Conservation (phyloP, 2,113 vertebrate genomes). For the Brachyistius frenatus region DNA sequence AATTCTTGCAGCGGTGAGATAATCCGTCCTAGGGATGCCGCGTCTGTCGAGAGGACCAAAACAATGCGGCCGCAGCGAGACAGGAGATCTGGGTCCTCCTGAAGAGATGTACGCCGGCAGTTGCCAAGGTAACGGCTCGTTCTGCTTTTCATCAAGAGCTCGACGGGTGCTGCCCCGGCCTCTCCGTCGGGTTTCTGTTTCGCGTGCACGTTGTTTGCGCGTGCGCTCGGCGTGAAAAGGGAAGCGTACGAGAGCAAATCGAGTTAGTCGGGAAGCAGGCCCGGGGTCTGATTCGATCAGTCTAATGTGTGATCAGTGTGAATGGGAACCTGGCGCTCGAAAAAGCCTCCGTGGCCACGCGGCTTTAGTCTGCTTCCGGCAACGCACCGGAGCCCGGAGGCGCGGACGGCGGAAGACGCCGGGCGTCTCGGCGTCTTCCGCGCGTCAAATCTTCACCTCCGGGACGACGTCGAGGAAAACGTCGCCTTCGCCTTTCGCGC, state of each 20-base stretch:
- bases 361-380: conserved; percentile 64
- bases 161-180: conserved; percentile 72
- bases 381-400: conserved; percentile 46
- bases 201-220: conserved; percentile 12
- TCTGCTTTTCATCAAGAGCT: conserved; percentile 79
- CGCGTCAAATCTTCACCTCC: background rate
- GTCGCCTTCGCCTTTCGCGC: background rate
- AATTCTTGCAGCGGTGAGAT: conserved; percentile 64
- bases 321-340: conserved; percentile 70
- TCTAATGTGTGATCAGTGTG: conserved; percentile 81
- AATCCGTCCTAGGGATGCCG: conserved; percentile 70
- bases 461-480: background rate
- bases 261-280: conserved; percentile 81
- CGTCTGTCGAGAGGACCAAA: conserved; percentile 67
- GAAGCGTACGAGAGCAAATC: conserved; percentile 75
- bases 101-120: conserved; percentile 77
- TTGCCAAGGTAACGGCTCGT: conserved; percentile 78
- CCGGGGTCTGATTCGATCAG: conserved; percentile 80
- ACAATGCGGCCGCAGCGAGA: conserved; percentile 71
- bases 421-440: background rate
- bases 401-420: conserved; percentile 28
- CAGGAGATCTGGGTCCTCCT: conserved; percentile 79
- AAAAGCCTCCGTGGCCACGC: conserved; percentile 66
- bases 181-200: conserved; percentile 64
- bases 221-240: conserved; percentile 69